Base-by-base conservation (phyloP, 2,113 vertebrate genomes). In the Heterocephalus glaber region DNA sequence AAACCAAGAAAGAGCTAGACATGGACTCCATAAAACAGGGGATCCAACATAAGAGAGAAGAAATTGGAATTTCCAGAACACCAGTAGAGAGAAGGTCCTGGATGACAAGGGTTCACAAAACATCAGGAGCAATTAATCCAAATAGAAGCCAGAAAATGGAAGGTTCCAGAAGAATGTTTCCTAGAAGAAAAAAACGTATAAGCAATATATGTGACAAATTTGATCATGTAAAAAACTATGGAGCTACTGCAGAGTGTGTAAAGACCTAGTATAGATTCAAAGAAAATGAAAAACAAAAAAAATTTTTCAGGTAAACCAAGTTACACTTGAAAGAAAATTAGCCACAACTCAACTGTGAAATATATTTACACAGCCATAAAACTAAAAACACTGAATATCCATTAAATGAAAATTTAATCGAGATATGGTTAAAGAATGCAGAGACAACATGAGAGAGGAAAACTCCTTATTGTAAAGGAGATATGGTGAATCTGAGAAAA, bases 271-370 rank as follows among this genome's bases (percentile, higher is more conserved):
- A 58, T 0, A 54, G 24, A 86, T 74, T 74, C 24, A 76, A 95
- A 70, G 30, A 87, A 88, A 96, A 85, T 13, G 52, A 84, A 88
- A 81, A 77, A 63, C 89, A 3, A 20, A 86, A 72, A 88, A 44
- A 84, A 58, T 49, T 47, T 10, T 35, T 81, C 33, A 90, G 41
- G 54, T 81, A 93, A 77, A 85, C 22, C 20, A 79, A 88, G n/a
- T 76, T 66, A 76, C 16, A 93, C 24, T 22, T 58, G 52, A 86
- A 84, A 81, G 14, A n/a, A 91, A 95, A 80, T 61, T 56, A 54
- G 72, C 68, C 14, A 44, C 28, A 54, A 30, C 5, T 83, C 33
- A 77, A 17, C 19, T 74, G 0, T 66, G 28, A 66, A 88, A 89
- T 89, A 58, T 7, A 47, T 66, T 65, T 47, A 74, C 24, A 76